These are phyloP conservation scores for Xenopus petersii DNA, from an alignment of 2,797 vertebrate species.

Conservation along the genomic window DNA sequence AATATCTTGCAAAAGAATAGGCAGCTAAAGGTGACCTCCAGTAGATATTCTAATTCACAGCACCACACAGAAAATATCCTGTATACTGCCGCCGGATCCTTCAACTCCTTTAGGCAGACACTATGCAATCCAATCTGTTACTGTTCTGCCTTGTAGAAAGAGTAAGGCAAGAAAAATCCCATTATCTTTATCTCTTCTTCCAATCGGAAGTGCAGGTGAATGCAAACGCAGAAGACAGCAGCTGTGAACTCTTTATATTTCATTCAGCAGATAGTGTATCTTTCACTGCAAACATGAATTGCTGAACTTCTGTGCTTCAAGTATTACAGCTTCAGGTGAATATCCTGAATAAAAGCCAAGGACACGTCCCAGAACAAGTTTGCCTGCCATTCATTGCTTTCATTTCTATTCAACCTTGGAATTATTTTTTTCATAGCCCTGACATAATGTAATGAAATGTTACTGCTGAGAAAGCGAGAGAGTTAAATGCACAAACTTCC, in stretches of 20 bases:
- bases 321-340: constrained; percentile 38
- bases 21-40: constrained; percentile 53
- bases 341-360: constrained; percentile 44
- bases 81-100: constrained; percentile 46
- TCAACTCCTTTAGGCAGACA: constrained; percentile 54
- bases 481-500: not conserved
- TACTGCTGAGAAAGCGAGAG: not conserved
- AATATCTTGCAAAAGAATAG: constrained; percentile 13
- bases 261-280: constrained; percentile 63
- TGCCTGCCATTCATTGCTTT: not conserved
- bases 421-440: constrained; percentile 2
- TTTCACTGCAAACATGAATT: constrained; percentile 44
- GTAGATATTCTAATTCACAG: constrained; percentile 32
- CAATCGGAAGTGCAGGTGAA: constrained; percentile 69
- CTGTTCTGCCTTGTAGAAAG: constrained; percentile 62
- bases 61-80: constrained; percentile 51
- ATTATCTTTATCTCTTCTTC: constrained; percentile 80
- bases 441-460: constrained; percentile 1
- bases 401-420: not conserved
- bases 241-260: constrained; percentile 72
- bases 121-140: constrained; percentile 72
- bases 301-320: constrained; percentile 40
- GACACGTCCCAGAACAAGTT: constrained; percentile 34
- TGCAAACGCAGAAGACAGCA: constrained; percentile 69
- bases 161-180: constrained; percentile 69